Percentiles rank a stretch among this genome's conserved stretches.
These are phyloP conservation scores for Teleogryllus oceanicus DNA, from an alignment of 2,888 invertebrate genomes.

Conservation along the genomic window DNA sequence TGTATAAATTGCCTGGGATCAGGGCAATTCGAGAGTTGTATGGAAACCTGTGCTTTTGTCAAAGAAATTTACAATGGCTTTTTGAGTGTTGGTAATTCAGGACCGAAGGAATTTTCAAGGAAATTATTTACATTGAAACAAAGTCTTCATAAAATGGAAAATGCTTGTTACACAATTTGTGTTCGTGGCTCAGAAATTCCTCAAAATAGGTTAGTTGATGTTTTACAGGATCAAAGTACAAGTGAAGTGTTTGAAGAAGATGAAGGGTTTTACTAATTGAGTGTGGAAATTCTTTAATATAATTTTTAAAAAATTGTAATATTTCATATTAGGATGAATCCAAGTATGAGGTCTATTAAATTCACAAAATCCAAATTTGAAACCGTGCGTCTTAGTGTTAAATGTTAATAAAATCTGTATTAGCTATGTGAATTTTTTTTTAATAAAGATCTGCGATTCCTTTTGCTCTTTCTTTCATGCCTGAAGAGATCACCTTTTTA, in stretches of 20 bases:
- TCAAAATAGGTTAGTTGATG: conserved; percentile 60
- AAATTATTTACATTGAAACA: conserved; percentile 69
- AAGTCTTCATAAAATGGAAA: conserved; percentile 78
- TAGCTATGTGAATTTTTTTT: too few species aligned
- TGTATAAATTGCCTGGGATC: conserved; percentile 78
- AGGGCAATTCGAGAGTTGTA: conserved; percentile 70
- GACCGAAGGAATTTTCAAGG: conserved; percentile 62
- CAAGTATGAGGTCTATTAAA: too few species aligned
- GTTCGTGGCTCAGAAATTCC: conserved; percentile 79
- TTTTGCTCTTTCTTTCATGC: too few species aligned
- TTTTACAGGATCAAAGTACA: conserved; percentile 48
- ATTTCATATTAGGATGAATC: too few species aligned
- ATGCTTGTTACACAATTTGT: conserved; percentile 74
- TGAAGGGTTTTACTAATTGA: conserved; percentile 49
- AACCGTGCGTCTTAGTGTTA: too few species aligned
- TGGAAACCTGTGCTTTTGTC: conserved; percentile 67
- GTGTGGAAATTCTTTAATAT: neutral
- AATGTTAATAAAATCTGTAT: too few species aligned
- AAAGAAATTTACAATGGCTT: conserved; percentile 43
- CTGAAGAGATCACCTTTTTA: too few species aligned
- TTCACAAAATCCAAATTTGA: too few species aligned
- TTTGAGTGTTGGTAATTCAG: conserved; percentile 50
- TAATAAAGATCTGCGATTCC: too few species aligned
- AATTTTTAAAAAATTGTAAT: too few species aligned
- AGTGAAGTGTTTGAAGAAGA: conserved; percentile 49